Evolutionary conservation across 2,113 vertebrate genomes (phyloP).

Genomic region (Rhinichthys klamathensis): DNA sequence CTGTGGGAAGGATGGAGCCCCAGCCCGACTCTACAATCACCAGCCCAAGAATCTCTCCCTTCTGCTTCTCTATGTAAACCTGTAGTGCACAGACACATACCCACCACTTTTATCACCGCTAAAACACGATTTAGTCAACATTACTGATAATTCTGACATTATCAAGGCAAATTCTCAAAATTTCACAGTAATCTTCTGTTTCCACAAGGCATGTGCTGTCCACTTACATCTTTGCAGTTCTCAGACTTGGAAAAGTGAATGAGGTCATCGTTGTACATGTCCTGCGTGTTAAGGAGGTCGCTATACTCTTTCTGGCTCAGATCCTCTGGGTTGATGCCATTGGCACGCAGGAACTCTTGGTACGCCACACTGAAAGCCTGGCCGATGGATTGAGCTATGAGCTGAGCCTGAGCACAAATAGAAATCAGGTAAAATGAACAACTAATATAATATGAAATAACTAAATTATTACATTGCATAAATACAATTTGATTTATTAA

Average conservation of each 20-base stretch:
- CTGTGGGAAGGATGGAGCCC: slow-evolving; percentile 97
- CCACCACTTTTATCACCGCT: background rate
- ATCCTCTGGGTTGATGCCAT: slow-evolving; percentile 95
- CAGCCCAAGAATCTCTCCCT: slow-evolving; percentile 94
- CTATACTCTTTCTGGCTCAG: slow-evolving; percentile 97
- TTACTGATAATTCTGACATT: background rate
- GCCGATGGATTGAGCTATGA: slow-evolving; percentile 96
- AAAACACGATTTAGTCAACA: background rate
- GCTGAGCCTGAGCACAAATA: slow-evolving; percentile 81
- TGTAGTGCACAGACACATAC: slow-evolving; percentile 56
- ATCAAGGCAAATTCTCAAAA: background rate
- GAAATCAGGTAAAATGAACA: background rate
- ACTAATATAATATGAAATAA: background rate
- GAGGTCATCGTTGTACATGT: slow-evolving; percentile 98
- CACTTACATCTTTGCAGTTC: slow-evolving; percentile 95
- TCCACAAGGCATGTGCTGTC: background rate
- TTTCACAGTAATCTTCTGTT: background rate
- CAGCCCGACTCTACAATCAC: slow-evolving; percentile 98
- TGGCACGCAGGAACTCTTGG: slow-evolving; percentile 94
- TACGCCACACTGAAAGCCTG: slow-evolving; percentile 97
- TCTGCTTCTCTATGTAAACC: slow-evolving; percentile 96
- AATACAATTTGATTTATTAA: background rate
- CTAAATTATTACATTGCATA: background rate
- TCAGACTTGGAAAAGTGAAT: slow-evolving; percentile 98
- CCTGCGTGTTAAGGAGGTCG: slow-evolving; percentile 94